Percentiles rank a stretch among this genome's conserved stretches.
These are phyloP conservation scores for Calidris pygmaea DNA, from an alignment of 2,113 vertebrate genomes.

Conservation along the genomic window DNA sequence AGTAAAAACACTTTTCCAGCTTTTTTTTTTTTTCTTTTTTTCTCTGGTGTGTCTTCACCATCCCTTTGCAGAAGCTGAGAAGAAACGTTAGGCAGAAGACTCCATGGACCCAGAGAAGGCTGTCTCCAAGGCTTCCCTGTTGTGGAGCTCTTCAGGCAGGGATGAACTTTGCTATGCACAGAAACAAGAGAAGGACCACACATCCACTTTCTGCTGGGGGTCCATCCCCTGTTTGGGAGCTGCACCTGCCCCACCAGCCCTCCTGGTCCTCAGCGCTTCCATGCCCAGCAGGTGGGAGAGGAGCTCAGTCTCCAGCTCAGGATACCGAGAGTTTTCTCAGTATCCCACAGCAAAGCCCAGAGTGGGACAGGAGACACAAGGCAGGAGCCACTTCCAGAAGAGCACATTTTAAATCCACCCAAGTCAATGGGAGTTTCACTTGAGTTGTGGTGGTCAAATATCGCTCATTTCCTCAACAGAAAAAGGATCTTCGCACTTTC, in stretches of 20 bases:
- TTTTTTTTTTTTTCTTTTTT: not conserved
- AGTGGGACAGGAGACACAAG: not conserved
- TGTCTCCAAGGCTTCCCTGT: fast-evolving
- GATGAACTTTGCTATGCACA: not conserved
- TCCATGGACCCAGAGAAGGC: not conserved
- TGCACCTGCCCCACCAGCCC: not conserved
- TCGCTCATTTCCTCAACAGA: not conserved
- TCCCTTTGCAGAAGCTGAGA: not conserved
- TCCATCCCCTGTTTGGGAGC: not conserved
- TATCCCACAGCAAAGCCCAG: not conserved
- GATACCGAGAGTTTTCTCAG: fast-evolving
- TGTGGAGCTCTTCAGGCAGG: not conserved
- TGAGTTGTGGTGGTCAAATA: fast-evolving
- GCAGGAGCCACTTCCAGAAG: not conserved
- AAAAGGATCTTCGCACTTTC: not conserved
- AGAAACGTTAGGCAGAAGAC: not conserved
- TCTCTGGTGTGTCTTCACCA: not conserved
- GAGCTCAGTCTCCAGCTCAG: not conserved
- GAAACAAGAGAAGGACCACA: not conserved
- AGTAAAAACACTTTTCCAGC: not conserved
- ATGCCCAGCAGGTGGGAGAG: fast-evolving
- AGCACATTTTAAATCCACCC: not conserved
- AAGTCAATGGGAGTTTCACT: not conserved
- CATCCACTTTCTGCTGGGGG: not conserved
- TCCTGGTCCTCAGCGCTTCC: not conserved